Base-by-base conservation (phyloP, 2,888 invertebrate genomes). In the Rhyacophila evoluta region DNA sequence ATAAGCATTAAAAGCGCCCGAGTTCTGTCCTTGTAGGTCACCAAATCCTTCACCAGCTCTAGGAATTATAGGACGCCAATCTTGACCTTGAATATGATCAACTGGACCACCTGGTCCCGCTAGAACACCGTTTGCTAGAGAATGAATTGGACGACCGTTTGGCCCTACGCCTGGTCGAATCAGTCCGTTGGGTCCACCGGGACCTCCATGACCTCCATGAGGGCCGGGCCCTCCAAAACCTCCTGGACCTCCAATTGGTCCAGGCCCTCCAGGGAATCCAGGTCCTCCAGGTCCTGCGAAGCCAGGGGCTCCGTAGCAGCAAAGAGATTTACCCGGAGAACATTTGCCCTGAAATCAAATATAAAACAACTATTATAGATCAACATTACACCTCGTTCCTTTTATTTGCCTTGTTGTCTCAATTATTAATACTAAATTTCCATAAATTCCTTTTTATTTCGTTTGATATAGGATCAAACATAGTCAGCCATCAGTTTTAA, bases 261-360 rank as follows among this genome's bases (percentile, higher is more conserved):
- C n/a, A 84, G 83, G 12, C 83, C 81, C 79, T 73, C 55, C 83
- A 69, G 70, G 71, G 33, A 68, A 39, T 25, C 83, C 25, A 84
- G 83, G 12, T 83, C 5, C 5, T 55, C 81, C 80, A 71, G 55
- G 55, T 55, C 55, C 41, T 41, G 25, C 55, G 25, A 55, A 55
- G 0, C 81, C 84, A 15, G 86, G 85, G 81, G 86, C 85, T 77
- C 90, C 90, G 85, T 90, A 92, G 84, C 94, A 94, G 84, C 94
- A 94, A 80, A 93, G 91, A 82, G 89, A 90, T 84, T 92, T 92
- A 6, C 92, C 92, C 0, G 86, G 86, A 33, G 92, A 92, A 83
- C 94, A 94, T 19, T 91, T 90, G 10, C 91, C 92, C 93, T 93
- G 88, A 11, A 86, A 86, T n/a, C n/a, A n/a, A n/a, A n/a, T n/a